These are phyloP conservation scores for Allolobophora icterica DNA, from an alignment of 2,888 invertebrate species.

Conservation along the genomic window DNA sequence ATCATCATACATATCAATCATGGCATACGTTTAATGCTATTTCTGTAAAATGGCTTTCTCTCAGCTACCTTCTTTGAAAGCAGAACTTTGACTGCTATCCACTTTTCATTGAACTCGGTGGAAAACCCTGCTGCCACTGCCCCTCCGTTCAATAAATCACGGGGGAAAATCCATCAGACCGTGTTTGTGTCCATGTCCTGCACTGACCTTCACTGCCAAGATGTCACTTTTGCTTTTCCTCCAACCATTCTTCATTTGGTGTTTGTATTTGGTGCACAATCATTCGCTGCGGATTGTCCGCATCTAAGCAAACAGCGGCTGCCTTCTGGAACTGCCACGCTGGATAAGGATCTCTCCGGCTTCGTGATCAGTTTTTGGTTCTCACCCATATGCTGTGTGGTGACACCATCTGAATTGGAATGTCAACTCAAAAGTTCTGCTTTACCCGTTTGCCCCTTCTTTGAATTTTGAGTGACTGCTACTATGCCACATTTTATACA, in stretches of 20 bases:
- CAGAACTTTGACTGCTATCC: not conserved
- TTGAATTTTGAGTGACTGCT: slow-evolving; percentile 3
- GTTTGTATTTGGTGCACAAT: not conserved
- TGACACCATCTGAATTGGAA: not conserved
- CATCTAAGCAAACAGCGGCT: not conserved
- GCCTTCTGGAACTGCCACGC: not conserved
- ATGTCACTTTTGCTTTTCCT: slow-evolving; percentile 7
- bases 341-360: slow-evolving; percentile 13
- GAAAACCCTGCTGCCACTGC: not conserved
- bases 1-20: not conserved
- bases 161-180: not conserved
- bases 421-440: not conserved
- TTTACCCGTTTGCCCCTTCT: not conserved
- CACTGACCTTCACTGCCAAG: not conserved
- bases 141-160: not conserved
- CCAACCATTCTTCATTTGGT: slow-evolving; percentile 1
- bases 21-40: not conserved
- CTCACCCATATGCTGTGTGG: not conserved
- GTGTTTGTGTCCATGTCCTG: not conserved
- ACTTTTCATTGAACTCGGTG: not conserved
- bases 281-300: not conserved
- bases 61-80: not conserved
- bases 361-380: not conserved
- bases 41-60: not conserved
- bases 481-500: not conserved